phyloP scores from a whole-genome alignment of 2,888 invertebrate species.

The Adineta ricciae region DNA sequence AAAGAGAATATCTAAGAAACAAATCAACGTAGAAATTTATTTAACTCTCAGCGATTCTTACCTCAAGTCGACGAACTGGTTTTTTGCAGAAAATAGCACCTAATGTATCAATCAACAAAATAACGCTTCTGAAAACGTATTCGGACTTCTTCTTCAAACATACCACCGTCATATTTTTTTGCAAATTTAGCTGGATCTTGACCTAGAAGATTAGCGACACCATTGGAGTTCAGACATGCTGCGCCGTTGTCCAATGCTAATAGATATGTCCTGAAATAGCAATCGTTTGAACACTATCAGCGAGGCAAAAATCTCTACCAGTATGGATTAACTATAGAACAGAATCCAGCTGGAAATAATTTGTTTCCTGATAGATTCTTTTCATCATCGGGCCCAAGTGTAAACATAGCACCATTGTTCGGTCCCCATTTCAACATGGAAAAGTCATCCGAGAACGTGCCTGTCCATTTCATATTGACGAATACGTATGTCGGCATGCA shows the following conservation, averaged over 20 bases:
- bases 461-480: conserved; percentile 18
- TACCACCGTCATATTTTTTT: background rate
- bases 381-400: conserved; percentile 18
- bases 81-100: background rate
- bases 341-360: conserved; percentile 4
- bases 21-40: background rate
- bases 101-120: background rate
- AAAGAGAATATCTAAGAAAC: background rate
- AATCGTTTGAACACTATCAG: background rate
- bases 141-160: too few relatives aligned
- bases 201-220: background rate
- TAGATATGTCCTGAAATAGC: background rate
- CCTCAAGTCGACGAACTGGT: background rate
- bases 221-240: background rate
- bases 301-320: background rate
- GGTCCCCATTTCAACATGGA: background rate
- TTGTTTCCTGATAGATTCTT: background rate
- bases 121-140: too few relatives aligned
- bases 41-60: too few relatives aligned
- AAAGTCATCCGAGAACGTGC: background rate
- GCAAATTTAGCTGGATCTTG: background rate
- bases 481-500: conserved; percentile 21
- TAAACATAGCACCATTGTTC: conserved; percentile 21
- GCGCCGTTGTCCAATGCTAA: background rate
- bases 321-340: background rate